These are phyloP conservation scores for Corvus moneduloides DNA, from an alignment of 2,113 vertebrate genomes.

Conservation along the genomic window DNA sequence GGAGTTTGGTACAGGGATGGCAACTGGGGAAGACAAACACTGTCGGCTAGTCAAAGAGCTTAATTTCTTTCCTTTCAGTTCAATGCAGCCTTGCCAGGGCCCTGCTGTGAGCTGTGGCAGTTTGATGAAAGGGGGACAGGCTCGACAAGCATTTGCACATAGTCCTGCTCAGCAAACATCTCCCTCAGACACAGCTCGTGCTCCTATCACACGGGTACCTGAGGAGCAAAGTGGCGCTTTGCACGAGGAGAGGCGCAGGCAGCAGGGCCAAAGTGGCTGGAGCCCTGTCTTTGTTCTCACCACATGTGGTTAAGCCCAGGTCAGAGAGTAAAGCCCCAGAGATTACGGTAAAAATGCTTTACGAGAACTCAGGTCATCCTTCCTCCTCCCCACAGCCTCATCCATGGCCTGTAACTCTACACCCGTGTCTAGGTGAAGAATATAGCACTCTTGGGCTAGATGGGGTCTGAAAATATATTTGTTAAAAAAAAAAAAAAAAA, in stretches of 20 bases:
- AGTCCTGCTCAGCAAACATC: background rate
- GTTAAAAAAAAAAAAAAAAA: background rate
- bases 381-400: background rate
- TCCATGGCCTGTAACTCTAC: background rate
- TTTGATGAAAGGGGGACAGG: background rate
- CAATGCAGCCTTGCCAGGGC: background rate
- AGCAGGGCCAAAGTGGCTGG: background rate
- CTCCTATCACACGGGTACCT: fast-evolving
- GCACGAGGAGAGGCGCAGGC: fast-evolving
- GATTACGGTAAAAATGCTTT: background rate
- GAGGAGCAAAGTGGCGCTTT: background rate
- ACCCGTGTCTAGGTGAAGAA: background rate
- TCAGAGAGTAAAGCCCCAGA: background rate
- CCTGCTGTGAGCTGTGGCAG: background rate
- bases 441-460: background rate
- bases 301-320: background rate
- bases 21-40: background rate
- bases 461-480: slow-evolving; percentile 13
- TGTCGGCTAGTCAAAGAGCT: background rate
- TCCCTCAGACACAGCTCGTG: background rate
- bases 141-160: fast-evolving
- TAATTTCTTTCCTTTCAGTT: background rate
- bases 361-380: background rate
- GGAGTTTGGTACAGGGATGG: background rate
- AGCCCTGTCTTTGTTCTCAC: background rate